Evolutionary conservation across 2,888 invertebrate species (phyloP), one percentile per base, ranked within the genome.

Genomic region (Cheilosia variabilis): DNA sequence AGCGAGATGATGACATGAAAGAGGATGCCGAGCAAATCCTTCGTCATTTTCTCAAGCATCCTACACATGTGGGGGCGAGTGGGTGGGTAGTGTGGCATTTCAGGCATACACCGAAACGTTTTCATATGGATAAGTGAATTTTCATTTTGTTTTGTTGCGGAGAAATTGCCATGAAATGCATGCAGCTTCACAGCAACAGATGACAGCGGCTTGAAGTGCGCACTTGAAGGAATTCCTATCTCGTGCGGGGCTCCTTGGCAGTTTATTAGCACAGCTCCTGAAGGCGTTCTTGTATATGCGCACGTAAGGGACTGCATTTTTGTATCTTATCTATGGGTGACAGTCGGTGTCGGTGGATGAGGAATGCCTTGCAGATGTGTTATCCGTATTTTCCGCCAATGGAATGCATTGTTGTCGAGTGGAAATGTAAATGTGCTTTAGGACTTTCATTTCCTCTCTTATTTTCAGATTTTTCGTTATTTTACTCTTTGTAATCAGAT

Each of bases 131-230:
- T 71, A 63, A 63, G 75, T 75, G 50, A 41, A 68, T 73, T 63
- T 41, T 73, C 55, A 43, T 75, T 75, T 75, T 57, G 37, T 69
- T 69, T 65, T 65, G 27, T 15, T 50, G 37, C 31, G 27, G 19
- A 65, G 45, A 76, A 76, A 71, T 81, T 76, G 76, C 52, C 65
- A 69, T 63, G 57, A 63, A 75, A 69, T 75, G 50, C 55, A 63
- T 50, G 10, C 55, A 47, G 66, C 65, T 27, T 27, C 53, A 24
- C 19, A 43, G 66, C 72, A 79, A 73, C 73, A 73, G 55, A 37
- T 75, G 68, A 81, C 53, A 58, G 43, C 37, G 47, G 37, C 55
- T 22, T 65, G 34, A 66, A 77, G 66, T 57, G 60, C 37, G 60
- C 37, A 47, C 76, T 82, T 45, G 47, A 10, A 82, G 69, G 53